Evolutionary conservation across 2,888 invertebrate genomes (phyloP).

Genomic region (Diadegma fenestrale): DNA sequence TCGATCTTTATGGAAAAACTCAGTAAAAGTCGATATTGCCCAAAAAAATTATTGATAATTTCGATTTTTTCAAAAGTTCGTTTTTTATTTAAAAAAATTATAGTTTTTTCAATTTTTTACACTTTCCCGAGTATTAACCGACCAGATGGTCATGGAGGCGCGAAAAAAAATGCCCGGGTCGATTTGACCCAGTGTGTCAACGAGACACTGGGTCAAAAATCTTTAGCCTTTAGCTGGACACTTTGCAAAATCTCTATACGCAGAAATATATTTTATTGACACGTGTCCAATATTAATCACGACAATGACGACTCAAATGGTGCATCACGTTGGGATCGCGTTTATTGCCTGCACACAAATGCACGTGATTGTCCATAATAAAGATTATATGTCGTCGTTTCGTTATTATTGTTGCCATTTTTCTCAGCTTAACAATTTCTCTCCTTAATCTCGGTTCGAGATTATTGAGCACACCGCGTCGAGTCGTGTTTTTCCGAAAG

Average conservation of each 20-base stretch:
- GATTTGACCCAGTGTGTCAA: too few relatives aligned
- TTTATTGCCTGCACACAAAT: background rate
- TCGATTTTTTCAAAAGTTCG: background rate
- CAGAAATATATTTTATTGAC: too few relatives aligned
- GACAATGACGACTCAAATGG: constrained; percentile 3
- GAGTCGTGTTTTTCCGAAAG: background rate
- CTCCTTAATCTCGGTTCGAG: background rate
- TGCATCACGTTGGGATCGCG: background rate
- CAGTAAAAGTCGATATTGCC: background rate
- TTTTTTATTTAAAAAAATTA: background rate
- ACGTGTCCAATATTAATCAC: constrained; percentile 4
- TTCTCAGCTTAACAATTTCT: background rate
- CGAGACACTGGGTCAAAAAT: too few relatives aligned
- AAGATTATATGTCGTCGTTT: constrained; percentile 8
- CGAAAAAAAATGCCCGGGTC: too few relatives aligned
- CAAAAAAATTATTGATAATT: background rate
- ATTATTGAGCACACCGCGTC: background rate
- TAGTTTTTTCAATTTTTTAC: too few relatives aligned
- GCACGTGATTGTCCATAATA: constrained; percentile 6
- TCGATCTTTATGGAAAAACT: background rate
- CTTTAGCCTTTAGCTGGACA: too few relatives aligned
- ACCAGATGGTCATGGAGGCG: too few relatives aligned
- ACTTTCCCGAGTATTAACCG: too few relatives aligned
- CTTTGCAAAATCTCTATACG: too few relatives aligned
- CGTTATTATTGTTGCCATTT: background rate